A percentile compares a stretch with the other conserved stretches of the same genome.
phyloP scores from a whole-genome alignment of 2,797 vertebrate species.

The Pseudotriccus pelzelni region DNA sequence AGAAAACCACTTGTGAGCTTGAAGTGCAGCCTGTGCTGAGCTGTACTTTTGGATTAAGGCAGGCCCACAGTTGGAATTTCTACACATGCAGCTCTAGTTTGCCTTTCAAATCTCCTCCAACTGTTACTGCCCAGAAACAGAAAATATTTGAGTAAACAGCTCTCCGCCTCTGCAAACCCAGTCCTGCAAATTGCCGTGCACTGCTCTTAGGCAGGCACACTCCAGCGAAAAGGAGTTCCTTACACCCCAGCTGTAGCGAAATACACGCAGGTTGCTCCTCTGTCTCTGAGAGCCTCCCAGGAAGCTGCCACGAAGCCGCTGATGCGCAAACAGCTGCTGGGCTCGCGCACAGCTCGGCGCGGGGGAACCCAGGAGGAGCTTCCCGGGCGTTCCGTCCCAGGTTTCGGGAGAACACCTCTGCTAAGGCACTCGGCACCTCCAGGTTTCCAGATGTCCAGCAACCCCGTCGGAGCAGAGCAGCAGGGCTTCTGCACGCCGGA shows the following conservation, averaged over 20 bases:
- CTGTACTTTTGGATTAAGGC: neutral
- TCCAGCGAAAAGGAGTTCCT: neutral
- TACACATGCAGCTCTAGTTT: neutral
- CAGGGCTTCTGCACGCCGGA: neutral
- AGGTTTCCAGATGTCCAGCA: slow-evolving; percentile 15
- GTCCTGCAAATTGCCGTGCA: neutral
- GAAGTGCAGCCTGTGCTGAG: neutral
- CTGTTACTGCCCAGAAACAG: neutral
- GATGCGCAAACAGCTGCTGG: neutral
- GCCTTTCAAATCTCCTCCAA: neutral
- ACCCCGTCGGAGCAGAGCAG: neutral
- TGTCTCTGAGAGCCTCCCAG: neutral
- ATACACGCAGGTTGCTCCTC: neutral
- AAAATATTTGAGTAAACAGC: neutral
- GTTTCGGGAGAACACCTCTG: neutral
- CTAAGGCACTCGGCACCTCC: neutral
- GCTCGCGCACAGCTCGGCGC: neutral
- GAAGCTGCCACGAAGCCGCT: neutral
- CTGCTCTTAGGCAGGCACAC: rapidly evolving
- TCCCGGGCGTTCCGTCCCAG: neutral
- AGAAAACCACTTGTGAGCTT: neutral
- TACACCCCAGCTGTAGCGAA: neutral
- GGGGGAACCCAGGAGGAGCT: neutral
- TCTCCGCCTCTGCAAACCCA: neutral
- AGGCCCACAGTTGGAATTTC: neutral